Percentiles rank a stretch among this genome's conserved stretches.
Conservation (phyloP, 2,888 invertebrate genomes). For the Oasisia sp. region DNA sequence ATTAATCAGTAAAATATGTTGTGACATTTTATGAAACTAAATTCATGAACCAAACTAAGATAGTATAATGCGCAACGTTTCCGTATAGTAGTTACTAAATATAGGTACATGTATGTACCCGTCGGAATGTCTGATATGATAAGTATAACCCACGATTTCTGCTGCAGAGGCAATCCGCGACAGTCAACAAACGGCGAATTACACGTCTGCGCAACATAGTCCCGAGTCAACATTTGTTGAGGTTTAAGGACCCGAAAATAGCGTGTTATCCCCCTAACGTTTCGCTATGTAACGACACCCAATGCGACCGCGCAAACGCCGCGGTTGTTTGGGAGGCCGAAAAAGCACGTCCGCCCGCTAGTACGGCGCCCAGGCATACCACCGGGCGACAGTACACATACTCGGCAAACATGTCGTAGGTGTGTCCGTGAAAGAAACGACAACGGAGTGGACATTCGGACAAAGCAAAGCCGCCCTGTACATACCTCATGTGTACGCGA, state of each 20-base stretch:
- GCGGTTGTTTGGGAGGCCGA: background rate
- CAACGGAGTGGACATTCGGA: background rate
- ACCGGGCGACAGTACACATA: background rate
- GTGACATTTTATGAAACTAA: background rate
- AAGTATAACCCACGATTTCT: background rate
- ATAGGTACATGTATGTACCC: too few species aligned
- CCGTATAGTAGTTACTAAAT: background rate
- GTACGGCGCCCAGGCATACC: background rate
- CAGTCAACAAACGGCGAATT: background rate
- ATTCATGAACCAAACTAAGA: background rate
- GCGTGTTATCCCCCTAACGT: background rate
- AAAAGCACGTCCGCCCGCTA: background rate
- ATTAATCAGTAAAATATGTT: background rate
- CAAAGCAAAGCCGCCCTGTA: background rate
- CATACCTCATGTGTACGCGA: background rate
- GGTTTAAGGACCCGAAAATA: background rate
- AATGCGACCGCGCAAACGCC: background rate
- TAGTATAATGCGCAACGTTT: background rate
- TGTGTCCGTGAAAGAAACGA: background rate
- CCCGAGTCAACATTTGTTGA: conserved; percentile 3
- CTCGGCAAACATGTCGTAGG: background rate
- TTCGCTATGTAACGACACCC: background rate
- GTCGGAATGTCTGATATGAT: background rate
- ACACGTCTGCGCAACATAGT: background rate
- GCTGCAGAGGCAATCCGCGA: background rate